phyloP scores from a whole-genome alignment of 1,140 invertebrate genomes.

The Lamellibrachia luymesi region DNA sequence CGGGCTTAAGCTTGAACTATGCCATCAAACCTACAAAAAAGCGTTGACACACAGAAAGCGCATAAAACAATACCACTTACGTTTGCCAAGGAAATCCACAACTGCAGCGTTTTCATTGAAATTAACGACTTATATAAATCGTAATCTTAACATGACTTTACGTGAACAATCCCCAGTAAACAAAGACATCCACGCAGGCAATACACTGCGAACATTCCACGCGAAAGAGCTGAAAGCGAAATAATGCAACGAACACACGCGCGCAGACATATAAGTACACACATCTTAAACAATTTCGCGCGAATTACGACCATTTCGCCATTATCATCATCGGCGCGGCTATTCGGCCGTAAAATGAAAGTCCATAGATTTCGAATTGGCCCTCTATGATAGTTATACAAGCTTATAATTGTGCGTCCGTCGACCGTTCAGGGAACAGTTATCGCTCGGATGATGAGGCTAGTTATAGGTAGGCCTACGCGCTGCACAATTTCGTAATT shows the following conservation, averaged over 20 bases:
- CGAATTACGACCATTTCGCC: conserved; percentile 3
- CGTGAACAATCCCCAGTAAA: background rate
- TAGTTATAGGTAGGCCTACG: background rate
- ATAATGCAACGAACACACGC: background rate
- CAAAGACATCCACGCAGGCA: background rate
- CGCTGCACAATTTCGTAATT: background rate
- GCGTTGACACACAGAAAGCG: background rate
- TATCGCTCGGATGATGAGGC: background rate
- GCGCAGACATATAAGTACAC: conserved; percentile 4
- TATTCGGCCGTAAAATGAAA: background rate
- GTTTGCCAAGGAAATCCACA: background rate
- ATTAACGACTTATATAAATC: background rate
- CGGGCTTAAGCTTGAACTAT: background rate
- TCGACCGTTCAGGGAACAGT: background rate
- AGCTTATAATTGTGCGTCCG: background rate
- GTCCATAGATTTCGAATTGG: background rate
- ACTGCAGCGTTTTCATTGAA: background rate
- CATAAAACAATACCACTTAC: background rate
- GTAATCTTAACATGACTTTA: background rate
- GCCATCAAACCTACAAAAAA: background rate
- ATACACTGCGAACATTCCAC: background rate
- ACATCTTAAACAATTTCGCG: conserved; percentile 5
- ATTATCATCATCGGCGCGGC: conserved; percentile 3
- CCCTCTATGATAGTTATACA: background rate
- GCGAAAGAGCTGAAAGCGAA: background rate